A percentile compares a stretch with the other conserved stretches of the same genome.
phyloP scores from a whole-genome alignment of 2,888 invertebrate species.

The Baccha elongata region DNA sequence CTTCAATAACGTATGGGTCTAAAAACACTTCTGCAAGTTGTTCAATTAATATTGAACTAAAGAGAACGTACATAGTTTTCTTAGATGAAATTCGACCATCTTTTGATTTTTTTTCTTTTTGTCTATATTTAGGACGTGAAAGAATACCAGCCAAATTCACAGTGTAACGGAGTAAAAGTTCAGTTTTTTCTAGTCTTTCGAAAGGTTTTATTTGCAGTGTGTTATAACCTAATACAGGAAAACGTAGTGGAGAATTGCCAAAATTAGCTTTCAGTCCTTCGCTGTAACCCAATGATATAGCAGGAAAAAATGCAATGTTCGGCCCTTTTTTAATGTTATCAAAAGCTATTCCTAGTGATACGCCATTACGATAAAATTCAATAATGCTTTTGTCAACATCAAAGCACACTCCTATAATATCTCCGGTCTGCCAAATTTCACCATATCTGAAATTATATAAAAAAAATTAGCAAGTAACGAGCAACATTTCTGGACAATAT shows the following conservation, averaged over 20 bases:
- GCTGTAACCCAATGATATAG: constrained; percentile 89
- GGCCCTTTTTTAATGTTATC: constrained; percentile 87
- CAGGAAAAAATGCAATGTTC: constrained; percentile 90
- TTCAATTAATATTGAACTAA: constrained; percentile 84
- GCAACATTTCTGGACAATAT: too few relatives aligned
- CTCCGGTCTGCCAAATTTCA: constrained; percentile 91
- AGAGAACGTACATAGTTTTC: constrained; percentile 84
- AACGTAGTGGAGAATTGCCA: constrained; percentile 87
- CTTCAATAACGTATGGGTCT: constrained; percentile 88
- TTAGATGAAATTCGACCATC: constrained; percentile 76
- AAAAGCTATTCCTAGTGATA: constrained; percentile 89
- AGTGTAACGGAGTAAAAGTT: constrained; percentile 79
- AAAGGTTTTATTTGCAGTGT: constrained; percentile 85
- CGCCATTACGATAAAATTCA: constrained; percentile 89
- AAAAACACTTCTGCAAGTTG: constrained; percentile 85
- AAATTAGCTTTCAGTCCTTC: constrained; percentile 92
- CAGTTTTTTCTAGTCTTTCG: constrained; percentile 77
- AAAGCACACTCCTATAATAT: constrained; percentile 89
- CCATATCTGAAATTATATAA: constrained; percentile 84
- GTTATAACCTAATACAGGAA: constrained; percentile 87
- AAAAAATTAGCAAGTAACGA: too few relatives aligned
- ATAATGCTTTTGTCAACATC: constrained; percentile 88
- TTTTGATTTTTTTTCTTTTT: constrained; percentile 66
- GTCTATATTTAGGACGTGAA: constrained; percentile 77
- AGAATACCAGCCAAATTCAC: constrained; percentile 79